Evolutionary conservation across 2,797 vertebrate species (phyloP).

Genomic region (Valencia hispanica): DNA sequence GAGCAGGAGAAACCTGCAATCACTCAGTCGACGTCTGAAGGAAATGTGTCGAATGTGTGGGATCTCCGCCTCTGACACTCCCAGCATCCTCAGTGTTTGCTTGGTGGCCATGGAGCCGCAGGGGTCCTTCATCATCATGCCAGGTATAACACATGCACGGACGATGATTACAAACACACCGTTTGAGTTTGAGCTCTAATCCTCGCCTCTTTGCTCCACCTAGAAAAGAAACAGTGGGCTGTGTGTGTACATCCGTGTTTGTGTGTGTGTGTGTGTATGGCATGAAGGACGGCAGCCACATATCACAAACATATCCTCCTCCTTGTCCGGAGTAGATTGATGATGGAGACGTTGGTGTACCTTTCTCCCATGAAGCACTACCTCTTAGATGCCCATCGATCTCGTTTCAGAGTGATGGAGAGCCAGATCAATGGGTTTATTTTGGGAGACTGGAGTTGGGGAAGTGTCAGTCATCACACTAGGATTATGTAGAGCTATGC

Average conservation of each 20-base stretch:
- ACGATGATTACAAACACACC: not conserved
- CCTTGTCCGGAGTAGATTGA: slow-evolving; percentile 74
- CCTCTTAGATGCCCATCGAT: slow-evolving; percentile 75
- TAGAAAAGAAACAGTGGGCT: not conserved
- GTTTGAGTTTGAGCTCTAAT: slow-evolving; percentile 27
- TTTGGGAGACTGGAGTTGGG: slow-evolving; percentile 63
- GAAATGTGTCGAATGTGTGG: slow-evolving; percentile 99
- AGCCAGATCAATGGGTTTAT: slow-evolving; percentile 77
- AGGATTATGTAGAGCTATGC: slow-evolving; percentile 56
- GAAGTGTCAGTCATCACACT: slow-evolving; percentile 65
- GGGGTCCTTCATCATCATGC: slow-evolving; percentile 99
- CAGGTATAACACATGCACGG: slow-evolving; percentile 80
- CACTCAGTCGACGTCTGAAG: slow-evolving; percentile 93
- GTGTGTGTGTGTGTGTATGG: not conserved
- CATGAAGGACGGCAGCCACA: slow-evolving; percentile 65
- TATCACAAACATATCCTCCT: slow-evolving; percentile 65
- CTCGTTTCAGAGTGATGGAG: slow-evolving; percentile 73
- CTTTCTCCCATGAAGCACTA: slow-evolving; percentile 73
- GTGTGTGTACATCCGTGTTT: not conserved
- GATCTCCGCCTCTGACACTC: slow-evolving; percentile 97
- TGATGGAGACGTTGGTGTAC: slow-evolving; percentile 66
- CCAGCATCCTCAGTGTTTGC: slow-evolving; percentile 98
- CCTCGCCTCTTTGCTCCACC: slow-evolving; percentile 13
- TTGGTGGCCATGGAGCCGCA: slow-evolving; percentile 98
- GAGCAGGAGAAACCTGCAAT: slow-evolving; percentile 95